Base-by-base conservation (phyloP, 1,140 invertebrate genomes). In the Teleopsis dalmanni region DNA sequence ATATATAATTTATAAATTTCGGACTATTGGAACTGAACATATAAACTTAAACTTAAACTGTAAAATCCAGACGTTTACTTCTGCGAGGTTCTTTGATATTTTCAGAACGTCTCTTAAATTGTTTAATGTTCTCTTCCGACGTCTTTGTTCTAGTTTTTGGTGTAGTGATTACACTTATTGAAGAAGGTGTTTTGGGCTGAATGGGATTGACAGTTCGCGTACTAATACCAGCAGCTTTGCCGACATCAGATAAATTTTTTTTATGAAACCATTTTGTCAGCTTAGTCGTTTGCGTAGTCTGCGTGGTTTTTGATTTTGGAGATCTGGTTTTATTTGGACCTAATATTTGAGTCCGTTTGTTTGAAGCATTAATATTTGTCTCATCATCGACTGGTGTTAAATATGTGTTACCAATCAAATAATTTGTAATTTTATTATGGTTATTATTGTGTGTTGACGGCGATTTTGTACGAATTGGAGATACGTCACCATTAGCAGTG, bases 371-470 rank as follows among this genome's bases (percentile, higher is more conserved):
- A 11, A 27, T 21, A 27, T 34, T 18, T 40, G 37, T 13, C 8
- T 18, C 26, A 5, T 11, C 31, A 18, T 50, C 40, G 4, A 22
- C 36, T 36, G 33, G 21, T 36, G 41, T 42, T 31, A 27, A 21
- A 47, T 48, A 34, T 49, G 18, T 56, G 52, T 41, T 11, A 38
- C 31, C 49, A 9, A 65, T 65, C 10, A 68, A 51, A 51, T 68
- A 68, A 18, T 65, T 68, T 0, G 65, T 68, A 11, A 68, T 68
- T 48, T 68, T 68, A 31, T 68, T 68, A n/a, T 56, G 55, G 26
- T 65, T 62, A 8, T 48, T 36, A 4, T 44, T 50, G 19, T 19
- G 41, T 41, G 48, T 42, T 1, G 33, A 13, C 21, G 49, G 57
- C 25, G 18, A 31, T 23, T 44, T 31, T 0, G 29, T 25, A 19